Base-by-base conservation (phyloP, 2,113 vertebrate species). In the Cephalopterus ornatus region DNA sequence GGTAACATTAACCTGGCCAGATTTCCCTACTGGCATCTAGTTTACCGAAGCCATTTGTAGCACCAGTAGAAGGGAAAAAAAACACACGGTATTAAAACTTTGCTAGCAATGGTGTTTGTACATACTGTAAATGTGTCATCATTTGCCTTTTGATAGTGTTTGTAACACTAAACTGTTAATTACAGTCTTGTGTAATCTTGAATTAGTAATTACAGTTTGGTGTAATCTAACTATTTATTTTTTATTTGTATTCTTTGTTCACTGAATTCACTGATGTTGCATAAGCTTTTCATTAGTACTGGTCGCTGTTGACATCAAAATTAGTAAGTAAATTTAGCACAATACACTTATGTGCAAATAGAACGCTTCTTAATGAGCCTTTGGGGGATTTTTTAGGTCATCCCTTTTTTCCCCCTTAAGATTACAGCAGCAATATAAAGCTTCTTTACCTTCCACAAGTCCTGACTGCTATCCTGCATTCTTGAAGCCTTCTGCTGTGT, bases 341-440 rank as follows among this genome's bases (percentile, higher is more conserved):
- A 80, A 93, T 94, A 95, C 96, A 87, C 95, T 83, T 70, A 97
- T 85, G 96, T 63, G 61, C 80, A 88, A 83, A 91, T 55, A 88
- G 72, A 95, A 93, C 81, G 80, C 87, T 71, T 88, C 90, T 95
- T 98, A 98, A 98, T 98, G 97, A 97, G 96, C 71, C 98, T 97
- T 90, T 11, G 33, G 97, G 96, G 97, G 83, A 95, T 97, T 96
- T 95, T 95, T 96, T 92, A 96, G 84, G 95, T 96, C 86, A 92
- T 62, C 41, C 32, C 47, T 91, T 88, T 82, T 42, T 4, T 1
- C 10, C 21, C 32, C 17, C 23, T 96, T 58, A 84, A 93, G 88
- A 95, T 42, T 61, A 70, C 37, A 78, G 33, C 75, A 86, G 78
- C 68, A 76, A 42, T 15, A 74, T 1, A 22, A 62, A 89, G 73